phyloP scores from a whole-genome alignment of 2,113 vertebrate species.

The Axis porcinus region DNA sequence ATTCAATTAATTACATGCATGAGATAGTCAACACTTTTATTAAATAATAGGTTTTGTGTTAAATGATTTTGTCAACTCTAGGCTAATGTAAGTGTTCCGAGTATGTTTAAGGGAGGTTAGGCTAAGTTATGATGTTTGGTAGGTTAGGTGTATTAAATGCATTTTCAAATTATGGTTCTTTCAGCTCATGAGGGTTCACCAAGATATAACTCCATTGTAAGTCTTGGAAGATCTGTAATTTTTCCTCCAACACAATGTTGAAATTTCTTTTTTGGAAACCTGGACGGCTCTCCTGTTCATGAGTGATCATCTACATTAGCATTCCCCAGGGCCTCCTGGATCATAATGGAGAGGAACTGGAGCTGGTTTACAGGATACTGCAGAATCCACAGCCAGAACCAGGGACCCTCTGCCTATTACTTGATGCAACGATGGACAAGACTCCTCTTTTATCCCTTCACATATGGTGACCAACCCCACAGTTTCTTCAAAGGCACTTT shows the following conservation, averaged over 20 bases:
- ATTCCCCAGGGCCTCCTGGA: neutral
- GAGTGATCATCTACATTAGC: neutral
- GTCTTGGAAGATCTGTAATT: neutral
- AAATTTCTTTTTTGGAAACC: neutral
- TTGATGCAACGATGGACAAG: neutral
- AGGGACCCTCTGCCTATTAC: neutral
- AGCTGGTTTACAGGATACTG: neutral
- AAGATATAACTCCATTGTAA: neutral
- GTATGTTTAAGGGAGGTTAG: neutral
- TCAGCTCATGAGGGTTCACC: neutral
- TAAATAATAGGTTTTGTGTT: neutral
- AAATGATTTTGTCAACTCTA: neutral
- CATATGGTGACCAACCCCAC: neutral
- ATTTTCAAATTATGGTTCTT: neutral
- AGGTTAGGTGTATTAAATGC: neutral
- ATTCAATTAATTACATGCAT: neutral
- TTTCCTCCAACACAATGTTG: neutral
- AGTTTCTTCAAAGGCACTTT: neutral
- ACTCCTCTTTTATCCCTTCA: neutral
- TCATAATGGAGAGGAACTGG: neutral
- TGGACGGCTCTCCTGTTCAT: neutral
- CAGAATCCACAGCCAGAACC: neutral
- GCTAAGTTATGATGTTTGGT: neutral
- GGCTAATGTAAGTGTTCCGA: neutral
- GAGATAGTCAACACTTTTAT: neutral